Base-by-base conservation (phyloP, 2,888 invertebrate species). In the Meloe dianella region DNA sequence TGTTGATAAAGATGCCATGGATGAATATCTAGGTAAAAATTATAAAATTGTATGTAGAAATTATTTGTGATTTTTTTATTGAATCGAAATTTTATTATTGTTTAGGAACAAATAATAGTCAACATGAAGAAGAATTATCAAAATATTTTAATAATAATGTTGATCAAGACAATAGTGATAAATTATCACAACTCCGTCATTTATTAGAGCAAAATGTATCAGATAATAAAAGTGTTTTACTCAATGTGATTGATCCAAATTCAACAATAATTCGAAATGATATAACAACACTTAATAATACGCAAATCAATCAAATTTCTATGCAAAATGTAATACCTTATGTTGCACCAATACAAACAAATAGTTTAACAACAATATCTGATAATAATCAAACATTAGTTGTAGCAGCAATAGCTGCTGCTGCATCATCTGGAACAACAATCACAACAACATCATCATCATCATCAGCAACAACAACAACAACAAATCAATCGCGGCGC, bases 61-160 rank as follows among this genome's bases (percentile, higher is more conserved):
- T 29, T 29, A 41, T 22, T 5, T 29, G 24, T 60, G 6, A 22
- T 2, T 60, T 8, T 60, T 38, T 38, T 24, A 20, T 12, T 35
- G 1, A 56, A 62, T 57, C 22, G 9, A 30, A 32, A 32, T 35
- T 10, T 30, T 27, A 27, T 10, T 51, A 51, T 47, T 63, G 65
- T 67, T 22, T 65, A 81, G 91, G 90, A 72, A 92, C 91, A 70
- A 89, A 89, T 73, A 90, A 89, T 82, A 90, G 90, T 56, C 92
- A 93, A 79, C 92, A 92, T 79, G 94, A 94, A 82, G 93, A 93
- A 79, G 94, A 94, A 84, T 84, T 95, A 76, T 86, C 93, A 81
- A 92, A 93, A 84, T 94, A 94, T 85, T 94, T 94, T 83, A 91
- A 89, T 72, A 89, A 89, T 69, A 85, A 84, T 71, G 64, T 67